Percentiles rank a stretch among this genome's conserved stretches.
Evolutionary conservation across 2,113 vertebrate species (phyloP).

Genomic region (Callithrix jacchus): DNA sequence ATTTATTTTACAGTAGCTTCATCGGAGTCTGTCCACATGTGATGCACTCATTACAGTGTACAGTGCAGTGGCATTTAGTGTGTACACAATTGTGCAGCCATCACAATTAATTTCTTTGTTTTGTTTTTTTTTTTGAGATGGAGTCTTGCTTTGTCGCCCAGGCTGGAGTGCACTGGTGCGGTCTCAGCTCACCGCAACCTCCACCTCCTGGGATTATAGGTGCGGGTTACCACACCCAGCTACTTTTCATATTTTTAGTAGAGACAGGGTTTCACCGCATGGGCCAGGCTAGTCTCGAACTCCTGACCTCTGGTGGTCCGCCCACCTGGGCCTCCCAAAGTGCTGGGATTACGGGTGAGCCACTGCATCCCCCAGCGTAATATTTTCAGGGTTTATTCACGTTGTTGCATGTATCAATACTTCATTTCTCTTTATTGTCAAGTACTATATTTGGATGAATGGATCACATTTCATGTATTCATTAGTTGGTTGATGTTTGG

Average conservation of each 20-base stretch:
- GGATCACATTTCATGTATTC: neutral
- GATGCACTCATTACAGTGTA: too few species aligned
- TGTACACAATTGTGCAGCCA: neutral
- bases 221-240: accelerated
- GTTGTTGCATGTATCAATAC: neutral
- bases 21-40: neutral
- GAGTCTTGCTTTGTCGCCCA: neutral
- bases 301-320: neutral
- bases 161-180: neutral
- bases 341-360: too few species aligned
- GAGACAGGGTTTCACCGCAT: neutral
- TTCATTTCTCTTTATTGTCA: neutral
- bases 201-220: neutral
- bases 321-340: neutral
- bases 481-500: neutral
- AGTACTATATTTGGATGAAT: neutral
- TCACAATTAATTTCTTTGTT: too few species aligned
- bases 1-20: neutral
- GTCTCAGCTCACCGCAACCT: neutral
- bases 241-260: neutral
- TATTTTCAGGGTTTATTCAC: neutral
- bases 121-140: neutral
- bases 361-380: too few species aligned
- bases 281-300: neutral
- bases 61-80: neutral